A percentile compares a stretch with the other conserved stretches of the same genome.
phyloP scores from a whole-genome alignment of 2,113 vertebrate genomes.

The Heloderma charlesbogerti region DNA sequence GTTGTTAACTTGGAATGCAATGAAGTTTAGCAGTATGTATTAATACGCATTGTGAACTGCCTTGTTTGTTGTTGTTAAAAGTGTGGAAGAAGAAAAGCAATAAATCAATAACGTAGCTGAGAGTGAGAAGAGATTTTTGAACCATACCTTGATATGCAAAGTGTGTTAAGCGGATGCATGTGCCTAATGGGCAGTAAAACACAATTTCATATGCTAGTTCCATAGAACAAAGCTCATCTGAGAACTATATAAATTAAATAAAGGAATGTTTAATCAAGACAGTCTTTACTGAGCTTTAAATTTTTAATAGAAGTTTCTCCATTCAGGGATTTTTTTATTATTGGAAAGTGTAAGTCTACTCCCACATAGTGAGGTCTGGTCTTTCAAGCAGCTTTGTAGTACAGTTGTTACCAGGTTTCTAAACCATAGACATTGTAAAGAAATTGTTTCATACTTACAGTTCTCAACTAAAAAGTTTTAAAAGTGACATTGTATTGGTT shows the following conservation, averaged over 20 bases:
- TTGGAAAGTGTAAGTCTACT: constrained; percentile 64
- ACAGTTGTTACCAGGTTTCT: constrained; percentile 59
- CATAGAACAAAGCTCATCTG: constrained; percentile 7
- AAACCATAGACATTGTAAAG: constrained; percentile 46
- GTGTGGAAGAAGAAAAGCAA: background rate
- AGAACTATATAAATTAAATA: constrained; percentile 66
- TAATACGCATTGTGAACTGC: background rate
- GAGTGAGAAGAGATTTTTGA: background rate
- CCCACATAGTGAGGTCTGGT: constrained; percentile 59
- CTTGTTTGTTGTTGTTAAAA: background rate
- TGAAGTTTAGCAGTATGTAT: background rate
- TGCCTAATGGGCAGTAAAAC: background rate
- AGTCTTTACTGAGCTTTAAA: constrained; percentile 41
- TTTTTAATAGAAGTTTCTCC: constrained; percentile 52
- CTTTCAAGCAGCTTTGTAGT: constrained; percentile 63
- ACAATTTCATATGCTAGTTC: background rate
- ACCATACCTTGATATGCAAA: background rate
- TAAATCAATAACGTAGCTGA: background rate
- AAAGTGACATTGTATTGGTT: constrained; percentile 69
- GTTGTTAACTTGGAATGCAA: background rate
- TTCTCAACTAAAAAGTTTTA: constrained; percentile 68
- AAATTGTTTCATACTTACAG: constrained; percentile 53
- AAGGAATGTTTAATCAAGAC: constrained; percentile 70
- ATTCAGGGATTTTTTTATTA: constrained; percentile 32
- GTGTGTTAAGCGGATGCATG: background rate